These are phyloP conservation scores for Ophraella communa DNA, from an alignment of 2,888 invertebrate genomes.

Conservation along the genomic window DNA sequence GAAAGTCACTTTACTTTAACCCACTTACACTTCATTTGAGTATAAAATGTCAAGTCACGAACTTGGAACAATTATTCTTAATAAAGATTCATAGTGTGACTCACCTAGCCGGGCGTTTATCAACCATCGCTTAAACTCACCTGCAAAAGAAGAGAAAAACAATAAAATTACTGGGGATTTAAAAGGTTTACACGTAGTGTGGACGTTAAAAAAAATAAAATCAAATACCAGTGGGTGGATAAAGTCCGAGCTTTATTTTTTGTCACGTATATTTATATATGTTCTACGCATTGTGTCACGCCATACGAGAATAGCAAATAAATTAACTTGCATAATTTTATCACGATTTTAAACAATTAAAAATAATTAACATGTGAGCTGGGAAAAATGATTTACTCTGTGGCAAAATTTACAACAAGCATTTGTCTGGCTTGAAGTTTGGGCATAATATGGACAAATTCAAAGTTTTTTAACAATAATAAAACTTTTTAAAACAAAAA, in stretches of 20 bases:
- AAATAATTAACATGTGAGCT: not conserved
- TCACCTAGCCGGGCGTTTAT: constrained; percentile 21
- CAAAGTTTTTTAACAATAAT: too few relatives aligned
- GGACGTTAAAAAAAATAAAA: constrained; percentile 5
- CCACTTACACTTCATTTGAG: constrained; percentile 17
- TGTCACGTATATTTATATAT: not conserved
- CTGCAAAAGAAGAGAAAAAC: constrained; percentile 27
- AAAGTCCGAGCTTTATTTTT: not conserved
- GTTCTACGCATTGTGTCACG: not conserved
- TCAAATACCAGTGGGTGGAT: not conserved
- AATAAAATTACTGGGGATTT: constrained; percentile 14
- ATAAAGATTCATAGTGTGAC: constrained; percentile 21
- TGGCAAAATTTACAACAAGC: not conserved
- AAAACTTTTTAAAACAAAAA: too few relatives aligned
- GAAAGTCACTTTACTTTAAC: constrained; percentile 8
- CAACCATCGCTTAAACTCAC: constrained; percentile 25
- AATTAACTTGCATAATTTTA: not conserved
- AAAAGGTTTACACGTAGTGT: constrained; percentile 10
- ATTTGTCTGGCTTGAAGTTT: too few relatives aligned
- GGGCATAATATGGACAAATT: too few relatives aligned
- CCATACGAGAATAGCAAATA: not conserved
- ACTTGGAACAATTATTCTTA: constrained; percentile 17
- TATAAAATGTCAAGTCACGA: constrained; percentile 23
- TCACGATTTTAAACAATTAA: not conserved
- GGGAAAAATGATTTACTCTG: not conserved